A percentile compares a stretch with the other conserved stretches of the same genome.
Conservation (phyloP, 2,113 vertebrate genomes). For the Ivindomyrus marchei region DNA sequence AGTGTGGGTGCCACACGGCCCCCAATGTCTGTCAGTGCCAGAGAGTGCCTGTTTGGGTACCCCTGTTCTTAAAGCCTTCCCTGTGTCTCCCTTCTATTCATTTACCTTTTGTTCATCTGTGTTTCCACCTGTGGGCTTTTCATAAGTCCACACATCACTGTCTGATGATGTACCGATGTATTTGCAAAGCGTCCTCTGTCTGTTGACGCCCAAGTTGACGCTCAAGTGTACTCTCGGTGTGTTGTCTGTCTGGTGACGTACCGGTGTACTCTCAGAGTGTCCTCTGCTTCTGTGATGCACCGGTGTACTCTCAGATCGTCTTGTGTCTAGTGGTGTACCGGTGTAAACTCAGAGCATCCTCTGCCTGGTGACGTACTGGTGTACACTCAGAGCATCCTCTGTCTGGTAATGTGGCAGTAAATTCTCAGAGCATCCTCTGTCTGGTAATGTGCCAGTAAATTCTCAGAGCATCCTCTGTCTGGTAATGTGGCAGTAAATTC, state of each 20-base stretch:
- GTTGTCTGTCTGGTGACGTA: not conserved
- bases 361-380: not conserved
- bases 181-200: not conserved
- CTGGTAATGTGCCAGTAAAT: not conserved
- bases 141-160: not conserved
- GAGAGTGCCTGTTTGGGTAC: not conserved
- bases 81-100: not conserved
- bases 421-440: not conserved
- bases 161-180: not conserved
- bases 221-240: not conserved
- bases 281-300: not conserved
- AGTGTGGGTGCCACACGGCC: not conserved
- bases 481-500: not conserved
- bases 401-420: not conserved
- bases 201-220: not conserved
- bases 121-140: not conserved
- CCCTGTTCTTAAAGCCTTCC: not conserved
- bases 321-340: accelerated
- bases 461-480: not conserved
- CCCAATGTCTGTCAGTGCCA: not conserved
- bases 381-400: not conserved
- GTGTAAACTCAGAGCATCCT: not conserved
- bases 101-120: not conserved
- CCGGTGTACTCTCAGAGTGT: not conserved
- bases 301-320: not conserved